A percentile compares a stretch with the other conserved stretches of the same genome.
These are phyloP conservation scores for Synanceia verrucosa DNA, from an alignment of 2,797 vertebrate genomes.

Conservation along the genomic window DNA sequence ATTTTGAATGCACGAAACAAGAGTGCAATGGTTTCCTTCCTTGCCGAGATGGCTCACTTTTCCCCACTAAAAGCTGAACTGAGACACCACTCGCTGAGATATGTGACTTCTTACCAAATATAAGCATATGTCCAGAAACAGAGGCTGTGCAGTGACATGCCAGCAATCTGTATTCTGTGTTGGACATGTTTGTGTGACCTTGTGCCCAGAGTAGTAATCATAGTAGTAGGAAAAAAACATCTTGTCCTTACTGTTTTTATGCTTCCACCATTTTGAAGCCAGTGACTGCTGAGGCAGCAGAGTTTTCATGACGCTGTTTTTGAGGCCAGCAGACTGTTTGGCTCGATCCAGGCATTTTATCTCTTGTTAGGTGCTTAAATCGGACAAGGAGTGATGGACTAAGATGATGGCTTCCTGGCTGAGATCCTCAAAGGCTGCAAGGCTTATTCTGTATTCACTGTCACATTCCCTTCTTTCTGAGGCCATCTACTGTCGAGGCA, in stretches of 20 bases:
- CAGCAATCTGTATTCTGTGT: not conserved
- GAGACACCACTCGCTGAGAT: not conserved
- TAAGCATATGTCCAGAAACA: not conserved
- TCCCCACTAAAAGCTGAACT: slow-evolving; percentile 1
- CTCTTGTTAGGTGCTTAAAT: slow-evolving; percentile 20
- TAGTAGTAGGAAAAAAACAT: not conserved
- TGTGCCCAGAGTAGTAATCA: slow-evolving; percentile 19
- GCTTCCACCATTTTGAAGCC: slow-evolving; percentile 55
- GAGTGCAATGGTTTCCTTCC: not conserved
- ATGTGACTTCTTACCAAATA: not conserved
- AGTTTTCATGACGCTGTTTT: slow-evolving; percentile 14
- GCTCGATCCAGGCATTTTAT: slow-evolving; percentile 7
- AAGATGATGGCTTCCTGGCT: slow-evolving; percentile 39
- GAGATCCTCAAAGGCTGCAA: slow-evolving; percentile 8
- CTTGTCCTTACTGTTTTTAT: slow-evolving; percentile 18
- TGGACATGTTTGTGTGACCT: slow-evolving; percentile 45
- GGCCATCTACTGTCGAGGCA: not conserved
- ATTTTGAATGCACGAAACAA: not conserved
- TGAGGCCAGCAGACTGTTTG: slow-evolving; percentile 8
- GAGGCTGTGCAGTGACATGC: not conserved
- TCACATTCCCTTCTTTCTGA: not conserved
- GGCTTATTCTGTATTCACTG: slow-evolving; percentile 18
- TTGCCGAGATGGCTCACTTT: not conserved
- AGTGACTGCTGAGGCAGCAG: slow-evolving; percentile 50
- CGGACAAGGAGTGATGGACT: slow-evolving; percentile 33